Evolutionary conservation across 2,797 vertebrate species (phyloP).

Genomic region (Anguilla anguilla): DNA sequence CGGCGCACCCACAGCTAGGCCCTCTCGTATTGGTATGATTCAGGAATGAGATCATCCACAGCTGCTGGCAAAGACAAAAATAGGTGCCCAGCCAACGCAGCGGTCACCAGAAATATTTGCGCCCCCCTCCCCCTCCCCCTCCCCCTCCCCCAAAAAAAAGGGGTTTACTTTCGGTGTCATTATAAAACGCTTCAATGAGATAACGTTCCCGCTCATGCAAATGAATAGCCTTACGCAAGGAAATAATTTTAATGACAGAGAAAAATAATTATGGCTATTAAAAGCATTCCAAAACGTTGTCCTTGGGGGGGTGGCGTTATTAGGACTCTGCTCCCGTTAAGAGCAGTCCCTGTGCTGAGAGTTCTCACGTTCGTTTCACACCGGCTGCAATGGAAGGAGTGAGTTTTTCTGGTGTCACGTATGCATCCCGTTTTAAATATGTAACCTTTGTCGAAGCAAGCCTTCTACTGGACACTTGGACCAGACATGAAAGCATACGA

Average conservation of each 20-base stretch:
- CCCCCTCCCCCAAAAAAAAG: neutral
- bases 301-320: neutral
- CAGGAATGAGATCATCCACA: slow-evolving; percentile 17
- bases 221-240: neutral
- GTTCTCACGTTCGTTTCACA: neutral
- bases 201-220: neutral
- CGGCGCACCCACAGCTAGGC: neutral
- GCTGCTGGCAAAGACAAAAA: slow-evolving; percentile 12
- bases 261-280: neutral
- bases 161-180: neutral
- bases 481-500: neutral
- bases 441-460: neutral
- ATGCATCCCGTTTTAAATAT: neutral
- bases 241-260: neutral
- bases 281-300: neutral
- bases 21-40: neutral
- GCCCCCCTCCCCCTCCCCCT: too few relatives aligned
- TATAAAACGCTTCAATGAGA: neutral
- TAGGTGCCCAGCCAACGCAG: neutral
- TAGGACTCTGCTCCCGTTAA: neutral
- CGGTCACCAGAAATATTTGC: neutral
- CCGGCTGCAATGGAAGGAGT: too few relatives aligned
- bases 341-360: neutral
- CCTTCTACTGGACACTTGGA: neutral
- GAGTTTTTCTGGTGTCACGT: neutral